Evolutionary conservation across 2,888 invertebrate species (phyloP).

Genomic region (Apamea crenata): DNA sequence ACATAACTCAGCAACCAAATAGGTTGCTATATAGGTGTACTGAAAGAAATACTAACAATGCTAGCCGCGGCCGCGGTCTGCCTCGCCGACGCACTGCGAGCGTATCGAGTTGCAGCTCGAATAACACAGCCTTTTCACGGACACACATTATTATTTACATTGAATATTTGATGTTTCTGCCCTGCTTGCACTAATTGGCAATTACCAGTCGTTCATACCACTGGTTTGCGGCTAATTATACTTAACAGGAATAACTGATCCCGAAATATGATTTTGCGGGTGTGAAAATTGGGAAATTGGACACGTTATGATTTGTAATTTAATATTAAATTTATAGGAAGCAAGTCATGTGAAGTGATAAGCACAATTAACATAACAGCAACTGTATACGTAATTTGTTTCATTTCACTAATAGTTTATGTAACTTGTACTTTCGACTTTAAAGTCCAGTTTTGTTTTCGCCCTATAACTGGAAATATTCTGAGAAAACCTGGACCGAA

Average conservation of each 20-base stretch:
- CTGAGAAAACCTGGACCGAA: not conserved
- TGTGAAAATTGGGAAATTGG: not conserved
- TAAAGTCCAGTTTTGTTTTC: not conserved
- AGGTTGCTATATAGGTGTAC: conserved; percentile 15
- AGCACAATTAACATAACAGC: not conserved
- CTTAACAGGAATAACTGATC: not conserved
- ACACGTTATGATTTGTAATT: not conserved
- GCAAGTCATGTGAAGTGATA: not conserved
- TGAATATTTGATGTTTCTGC: conserved; percentile 3
- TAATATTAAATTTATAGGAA: not conserved
- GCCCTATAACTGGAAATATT: not conserved
- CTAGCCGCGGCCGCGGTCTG: conserved; percentile 12
- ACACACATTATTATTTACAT: conserved; percentile 46
- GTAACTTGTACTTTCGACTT: not conserved
- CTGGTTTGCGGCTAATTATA: not conserved
- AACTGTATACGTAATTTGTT: not conserved
- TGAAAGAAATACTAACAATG: conserved; percentile 49
- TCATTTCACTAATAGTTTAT: not conserved
- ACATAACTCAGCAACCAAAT: conserved; percentile 9
- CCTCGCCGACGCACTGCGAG: conserved; percentile 10
- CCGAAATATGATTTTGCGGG: not conserved
- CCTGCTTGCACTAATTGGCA: conserved; percentile 9
- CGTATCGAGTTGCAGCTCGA: conserved; percentile 65
- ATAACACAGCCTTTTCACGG: conserved; percentile 66
- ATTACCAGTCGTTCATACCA: not conserved